Evolutionary conservation across 2,888 invertebrate genomes (phyloP).

Genomic region (Frankliniella fusca): DNA sequence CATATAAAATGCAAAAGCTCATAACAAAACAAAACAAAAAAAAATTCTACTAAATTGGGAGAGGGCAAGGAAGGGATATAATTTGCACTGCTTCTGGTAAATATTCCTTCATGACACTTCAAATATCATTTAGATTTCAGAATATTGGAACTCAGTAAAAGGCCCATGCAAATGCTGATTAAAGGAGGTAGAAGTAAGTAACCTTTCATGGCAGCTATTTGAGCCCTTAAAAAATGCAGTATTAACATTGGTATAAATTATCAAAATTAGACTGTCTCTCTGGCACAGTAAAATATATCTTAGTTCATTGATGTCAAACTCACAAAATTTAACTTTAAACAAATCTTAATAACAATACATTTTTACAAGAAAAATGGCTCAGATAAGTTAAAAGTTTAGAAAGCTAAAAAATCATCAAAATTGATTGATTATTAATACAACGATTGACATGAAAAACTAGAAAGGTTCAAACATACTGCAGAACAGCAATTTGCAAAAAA

Average conservation of each 20-base stretch:
- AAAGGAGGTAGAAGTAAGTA: too few species aligned
- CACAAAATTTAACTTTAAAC: background rate
- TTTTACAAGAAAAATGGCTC: too few species aligned
- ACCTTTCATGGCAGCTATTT: too few species aligned
- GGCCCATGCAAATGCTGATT: too few species aligned
- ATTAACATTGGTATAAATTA: too few species aligned
- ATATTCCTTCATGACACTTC: background rate
- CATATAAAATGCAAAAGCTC: slow-evolving; percentile 39
- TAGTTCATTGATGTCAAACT: too few species aligned
- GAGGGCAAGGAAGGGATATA: background rate
- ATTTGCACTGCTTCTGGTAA: background rate
- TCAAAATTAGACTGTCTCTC: too few species aligned
- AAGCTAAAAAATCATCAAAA: slow-evolving; percentile 37
- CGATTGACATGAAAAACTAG: background rate
- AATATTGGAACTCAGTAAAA: too few species aligned
- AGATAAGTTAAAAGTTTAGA: background rate
- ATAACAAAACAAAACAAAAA: slow-evolving; percentile 35
- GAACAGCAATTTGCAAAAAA: slow-evolving; percentile 32
- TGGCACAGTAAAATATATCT: too few species aligned
- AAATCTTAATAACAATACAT: background rate
- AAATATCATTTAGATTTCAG: background rate
- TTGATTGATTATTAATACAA: background rate
- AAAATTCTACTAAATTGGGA: background rate
- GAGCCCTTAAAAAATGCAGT: too few species aligned
- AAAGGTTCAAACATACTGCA: slow-evolving; percentile 18